These are phyloP conservation scores for Sander lucioperca DNA, from an alignment of 2,113 vertebrate species.

Conservation along the genomic window DNA sequence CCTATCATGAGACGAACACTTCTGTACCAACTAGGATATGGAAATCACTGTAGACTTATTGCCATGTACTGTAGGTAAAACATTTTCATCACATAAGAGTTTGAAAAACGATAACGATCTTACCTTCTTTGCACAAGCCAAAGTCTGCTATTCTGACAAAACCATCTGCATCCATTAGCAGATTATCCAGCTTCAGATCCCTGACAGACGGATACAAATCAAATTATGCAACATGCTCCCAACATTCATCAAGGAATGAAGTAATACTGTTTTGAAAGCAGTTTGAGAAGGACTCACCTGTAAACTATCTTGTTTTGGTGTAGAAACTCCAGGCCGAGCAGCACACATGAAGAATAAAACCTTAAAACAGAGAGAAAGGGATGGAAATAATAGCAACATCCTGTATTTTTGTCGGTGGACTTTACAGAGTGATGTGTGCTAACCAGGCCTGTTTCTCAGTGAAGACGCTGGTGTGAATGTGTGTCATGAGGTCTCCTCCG, in stretches of 20 bases:
- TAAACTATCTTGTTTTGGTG: constrained; percentile 94
- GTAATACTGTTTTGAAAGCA: constrained; percentile 40
- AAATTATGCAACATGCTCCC: not conserved
- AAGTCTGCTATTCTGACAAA: constrained; percentile 96
- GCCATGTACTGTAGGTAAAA: not conserved
- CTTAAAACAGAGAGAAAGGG: constrained; percentile 72
- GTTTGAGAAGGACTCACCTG: constrained; percentile 84
- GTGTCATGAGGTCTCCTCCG: constrained; percentile 96
- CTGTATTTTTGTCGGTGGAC: constrained; percentile 69
- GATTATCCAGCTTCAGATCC: constrained; percentile 95
- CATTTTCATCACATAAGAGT: not conserved
- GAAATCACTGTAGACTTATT: not conserved
- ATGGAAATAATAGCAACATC: not conserved
- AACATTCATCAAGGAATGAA: not conserved
- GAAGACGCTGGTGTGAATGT: constrained; percentile 92
- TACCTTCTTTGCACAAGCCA: constrained; percentile 97
- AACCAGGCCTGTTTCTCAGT: constrained; percentile 87
- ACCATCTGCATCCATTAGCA: constrained; percentile 93
- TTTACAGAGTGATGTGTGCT: constrained; percentile 29
- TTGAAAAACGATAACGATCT: constrained; percentile 10
- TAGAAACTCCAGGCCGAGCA: constrained; percentile 94
- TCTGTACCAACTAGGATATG: too few relatives aligned
- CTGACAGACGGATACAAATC: constrained; percentile 75
- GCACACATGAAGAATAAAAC: constrained; percentile 94
- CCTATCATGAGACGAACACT: not conserved